phyloP scores from a whole-genome alignment of 2,113 vertebrate genomes.

The Panurus biarmicus region DNA sequence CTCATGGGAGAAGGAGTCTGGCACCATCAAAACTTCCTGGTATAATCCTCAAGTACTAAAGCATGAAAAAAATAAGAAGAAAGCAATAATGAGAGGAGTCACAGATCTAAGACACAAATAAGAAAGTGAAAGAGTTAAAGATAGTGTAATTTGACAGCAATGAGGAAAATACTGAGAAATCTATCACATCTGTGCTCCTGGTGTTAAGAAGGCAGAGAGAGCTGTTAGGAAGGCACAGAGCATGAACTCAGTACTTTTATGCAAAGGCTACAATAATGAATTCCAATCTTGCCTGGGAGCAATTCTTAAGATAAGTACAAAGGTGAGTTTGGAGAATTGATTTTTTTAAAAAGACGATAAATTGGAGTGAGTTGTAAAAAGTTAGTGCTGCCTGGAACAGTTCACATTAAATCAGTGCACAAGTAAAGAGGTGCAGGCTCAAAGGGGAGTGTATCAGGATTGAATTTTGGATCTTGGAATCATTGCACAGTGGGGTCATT shows the following conservation, averaged over 20 bases:
- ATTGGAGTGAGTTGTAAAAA: conserved; percentile 57
- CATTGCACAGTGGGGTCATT: neutral
- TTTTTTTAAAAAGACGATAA: conserved; percentile 7
- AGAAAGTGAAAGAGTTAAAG: neutral
- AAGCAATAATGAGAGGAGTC: neutral
- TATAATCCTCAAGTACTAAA: neutral
- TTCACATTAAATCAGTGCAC: conserved; percentile 15
- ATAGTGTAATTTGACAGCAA: neutral
- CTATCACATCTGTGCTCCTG: neutral
- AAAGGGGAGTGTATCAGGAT: neutral
- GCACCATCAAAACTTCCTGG: neutral
- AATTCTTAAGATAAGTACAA: conserved; percentile 48
- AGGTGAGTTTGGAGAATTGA: conserved; percentile 46
- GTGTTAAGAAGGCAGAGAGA: neutral
- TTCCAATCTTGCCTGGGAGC: conserved; percentile 37
- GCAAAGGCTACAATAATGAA: conserved; percentile 30
- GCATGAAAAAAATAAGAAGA: neutral
- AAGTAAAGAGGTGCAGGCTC: neutral
- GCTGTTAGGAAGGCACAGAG: conserved; percentile 11
- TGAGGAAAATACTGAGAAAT: conserved; percentile 4
- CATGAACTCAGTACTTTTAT: neutral
- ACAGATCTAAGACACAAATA: neutral
- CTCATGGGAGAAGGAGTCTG: neutral
- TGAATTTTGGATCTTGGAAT: neutral
- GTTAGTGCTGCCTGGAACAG: conserved; percentile 41